A percentile compares a stretch with the other conserved stretches of the same genome.
These are phyloP conservation scores for Rutilus rutilus DNA, from an alignment of 2,113 vertebrate species.

Conservation along the genomic window DNA sequence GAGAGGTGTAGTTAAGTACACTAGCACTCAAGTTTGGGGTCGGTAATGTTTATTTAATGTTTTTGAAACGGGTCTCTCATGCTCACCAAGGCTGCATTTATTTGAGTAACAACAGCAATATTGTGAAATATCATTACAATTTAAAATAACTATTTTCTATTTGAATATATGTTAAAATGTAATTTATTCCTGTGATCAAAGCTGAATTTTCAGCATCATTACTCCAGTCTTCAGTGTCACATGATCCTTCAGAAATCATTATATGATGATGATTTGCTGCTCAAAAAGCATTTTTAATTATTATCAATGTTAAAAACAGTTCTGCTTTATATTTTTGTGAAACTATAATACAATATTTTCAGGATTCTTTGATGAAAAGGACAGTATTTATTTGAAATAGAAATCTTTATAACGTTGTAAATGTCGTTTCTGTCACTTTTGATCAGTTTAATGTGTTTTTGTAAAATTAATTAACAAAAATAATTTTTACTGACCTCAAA, in stretches of 20 bases:
- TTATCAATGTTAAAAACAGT: too few species aligned
- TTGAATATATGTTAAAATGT: too few species aligned
- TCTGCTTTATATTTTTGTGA: too few species aligned
- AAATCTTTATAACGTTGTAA: neutral
- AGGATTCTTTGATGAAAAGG: neutral
- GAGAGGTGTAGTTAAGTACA: slow-evolving; percentile 16
- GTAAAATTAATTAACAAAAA: neutral
- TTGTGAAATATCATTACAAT: neutral
- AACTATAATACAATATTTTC: neutral
- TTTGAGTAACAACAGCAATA: neutral
- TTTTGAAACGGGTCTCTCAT: too few species aligned
- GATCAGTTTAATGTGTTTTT: neutral
- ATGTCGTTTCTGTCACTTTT: neutral
- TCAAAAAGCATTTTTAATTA: too few species aligned
- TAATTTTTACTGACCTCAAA: neutral
- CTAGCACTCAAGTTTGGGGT: neutral
- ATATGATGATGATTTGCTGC: too few species aligned
- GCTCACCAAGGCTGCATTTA: too few species aligned
- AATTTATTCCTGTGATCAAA: too few species aligned
- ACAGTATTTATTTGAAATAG: neutral
- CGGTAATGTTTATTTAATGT: neutral
- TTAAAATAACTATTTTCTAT: neutral
- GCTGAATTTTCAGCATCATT: too few species aligned
- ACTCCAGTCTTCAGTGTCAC: too few species aligned
- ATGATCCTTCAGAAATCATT: too few species aligned